These are phyloP conservation scores for Centropristis striata DNA, from an alignment of 2,113 vertebrate genomes.

Conservation along the genomic window DNA sequence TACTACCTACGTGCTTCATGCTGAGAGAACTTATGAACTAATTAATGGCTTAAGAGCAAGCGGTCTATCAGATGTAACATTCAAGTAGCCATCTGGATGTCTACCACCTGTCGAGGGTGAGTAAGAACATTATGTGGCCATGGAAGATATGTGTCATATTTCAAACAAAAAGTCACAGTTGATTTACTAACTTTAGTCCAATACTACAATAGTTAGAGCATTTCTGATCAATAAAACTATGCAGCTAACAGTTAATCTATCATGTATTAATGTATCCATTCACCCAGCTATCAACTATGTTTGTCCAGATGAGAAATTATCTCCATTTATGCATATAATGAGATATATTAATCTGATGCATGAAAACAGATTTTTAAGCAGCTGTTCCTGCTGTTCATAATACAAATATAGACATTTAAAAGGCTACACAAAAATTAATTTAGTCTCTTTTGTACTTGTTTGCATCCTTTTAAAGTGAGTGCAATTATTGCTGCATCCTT, in stretches of 20 bases:
- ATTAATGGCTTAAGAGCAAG: constrained; percentile 40
- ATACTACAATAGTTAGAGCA: constrained; percentile 16
- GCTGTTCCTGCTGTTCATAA: neutral
- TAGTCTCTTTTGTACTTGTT: no score
- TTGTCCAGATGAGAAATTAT: neutral
- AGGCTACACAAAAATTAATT: neutral
- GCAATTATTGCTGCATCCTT: neutral
- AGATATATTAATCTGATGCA: constrained; percentile 12
- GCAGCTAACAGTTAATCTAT: neutral
- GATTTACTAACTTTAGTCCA: constrained; percentile 32
- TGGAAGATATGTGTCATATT: constrained; percentile 57
- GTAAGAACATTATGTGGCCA: constrained; percentile 55
- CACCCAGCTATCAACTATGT: neutral
- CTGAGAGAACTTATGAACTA: constrained; percentile 37
- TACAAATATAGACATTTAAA: neutral
- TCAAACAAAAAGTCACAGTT: constrained; percentile 57
- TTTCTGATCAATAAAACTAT: neutral
- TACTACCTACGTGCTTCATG: constrained; percentile 32
- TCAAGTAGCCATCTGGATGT: constrained; percentile 68
- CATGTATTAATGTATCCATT: neutral
- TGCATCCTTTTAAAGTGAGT: neutral
- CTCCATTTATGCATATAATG: neutral
- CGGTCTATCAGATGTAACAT: constrained; percentile 45
- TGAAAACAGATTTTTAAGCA: neutral
- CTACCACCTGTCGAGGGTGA: constrained; percentile 65